A percentile compares a stretch with the other conserved stretches of the same genome.
Conservation (phyloP, 2,888 invertebrate genomes). For the Hypena proboscidalis region DNA sequence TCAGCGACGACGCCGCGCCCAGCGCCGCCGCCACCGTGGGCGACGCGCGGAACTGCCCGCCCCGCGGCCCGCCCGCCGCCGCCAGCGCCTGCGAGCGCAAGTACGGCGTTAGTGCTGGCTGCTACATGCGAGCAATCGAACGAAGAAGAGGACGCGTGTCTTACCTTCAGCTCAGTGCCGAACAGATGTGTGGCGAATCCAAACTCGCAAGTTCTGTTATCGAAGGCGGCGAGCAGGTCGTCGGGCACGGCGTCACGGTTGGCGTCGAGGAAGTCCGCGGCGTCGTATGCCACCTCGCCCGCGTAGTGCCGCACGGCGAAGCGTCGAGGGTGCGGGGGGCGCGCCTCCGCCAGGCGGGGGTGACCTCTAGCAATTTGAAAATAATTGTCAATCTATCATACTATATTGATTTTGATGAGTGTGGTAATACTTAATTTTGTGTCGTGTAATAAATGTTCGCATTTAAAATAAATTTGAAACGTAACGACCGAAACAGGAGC, state of each 20-base stretch:
- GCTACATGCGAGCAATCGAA: too few species aligned
- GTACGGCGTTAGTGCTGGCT: too few species aligned
- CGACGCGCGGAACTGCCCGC: conserved; percentile 92
- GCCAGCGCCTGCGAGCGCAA: conserved; percentile 66
- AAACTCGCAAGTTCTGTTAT: conserved; percentile 96
- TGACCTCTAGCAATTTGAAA: conserved; percentile 85
- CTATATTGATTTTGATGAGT: too few species aligned
- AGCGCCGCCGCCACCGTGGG: conserved; percentile 92
- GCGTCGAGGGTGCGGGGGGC: conserved; percentile 91
- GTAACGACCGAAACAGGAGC: too few species aligned
- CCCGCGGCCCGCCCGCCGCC: conserved; percentile 85
- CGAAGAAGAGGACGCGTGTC: background rate
- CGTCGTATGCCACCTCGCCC: conserved; percentile 92
- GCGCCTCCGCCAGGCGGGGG: conserved; percentile 91
- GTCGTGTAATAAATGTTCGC: too few species aligned
- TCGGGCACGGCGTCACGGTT: conserved; percentile 97
- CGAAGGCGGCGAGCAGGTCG: conserved; percentile 96
- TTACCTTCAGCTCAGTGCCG: conserved; percentile 93
- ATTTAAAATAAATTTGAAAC: too few species aligned
- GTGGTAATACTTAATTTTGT: too few species aligned
- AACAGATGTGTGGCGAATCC: conserved; percentile 99
- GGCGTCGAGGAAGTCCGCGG: conserved; percentile 94
- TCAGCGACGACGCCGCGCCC: conserved; percentile 94
- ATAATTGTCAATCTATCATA: background rate
- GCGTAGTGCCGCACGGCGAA: conserved; percentile 96